Evolutionary conservation across 1,140 invertebrate species (phyloP).

Genomic region (Pseudomyrmex dendroicus): DNA sequence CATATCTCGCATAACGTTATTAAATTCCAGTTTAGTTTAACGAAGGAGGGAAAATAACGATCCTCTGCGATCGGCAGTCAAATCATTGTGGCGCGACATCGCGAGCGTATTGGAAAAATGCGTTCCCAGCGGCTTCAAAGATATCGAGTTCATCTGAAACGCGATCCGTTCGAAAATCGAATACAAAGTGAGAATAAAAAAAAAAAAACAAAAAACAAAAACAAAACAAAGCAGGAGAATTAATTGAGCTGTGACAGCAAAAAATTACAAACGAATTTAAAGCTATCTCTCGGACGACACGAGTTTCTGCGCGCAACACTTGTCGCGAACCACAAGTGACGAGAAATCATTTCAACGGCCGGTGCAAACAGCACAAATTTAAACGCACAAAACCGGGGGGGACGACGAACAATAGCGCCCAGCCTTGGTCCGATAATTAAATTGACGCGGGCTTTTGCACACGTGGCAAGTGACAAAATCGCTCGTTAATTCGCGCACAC

Average conservation of each 20-base stretch:
- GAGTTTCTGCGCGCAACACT: slow-evolving; percentile 20
- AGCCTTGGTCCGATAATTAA: slow-evolving; percentile 74
- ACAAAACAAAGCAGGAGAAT: slow-evolving; percentile 9
- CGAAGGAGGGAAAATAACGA: neutral
- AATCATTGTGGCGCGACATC: neutral
- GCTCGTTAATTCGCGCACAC: slow-evolving; percentile 70
- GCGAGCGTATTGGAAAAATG: slow-evolving; percentile 9
- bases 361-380: slow-evolving; percentile 61
- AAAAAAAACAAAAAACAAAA: slow-evolving; percentile 2
- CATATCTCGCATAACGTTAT: slow-evolving; percentile 33
- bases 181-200: slow-evolving; percentile 7
- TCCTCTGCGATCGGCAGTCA: slow-evolving; percentile 6
- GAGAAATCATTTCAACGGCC: slow-evolving; percentile 63
- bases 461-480: slow-evolving; percentile 72
- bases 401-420: slow-evolving; percentile 64
- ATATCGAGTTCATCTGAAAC: slow-evolving; percentile 16
- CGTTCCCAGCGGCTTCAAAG: slow-evolving; percentile 5
- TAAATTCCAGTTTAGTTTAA: slow-evolving; percentile 50
- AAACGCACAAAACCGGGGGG: slow-evolving; percentile 68
- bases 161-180: slow-evolving; percentile 24
- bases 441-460: slow-evolving; percentile 73
- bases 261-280: slow-evolving; percentile 68
- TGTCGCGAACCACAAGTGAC: slow-evolving; percentile 38
- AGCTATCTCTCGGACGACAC: slow-evolving; percentile 7
- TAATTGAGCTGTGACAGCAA: slow-evolving; percentile 48